phyloP scores from a whole-genome alignment of 2,888 invertebrate genomes.

The Dione vanillae region DNA sequence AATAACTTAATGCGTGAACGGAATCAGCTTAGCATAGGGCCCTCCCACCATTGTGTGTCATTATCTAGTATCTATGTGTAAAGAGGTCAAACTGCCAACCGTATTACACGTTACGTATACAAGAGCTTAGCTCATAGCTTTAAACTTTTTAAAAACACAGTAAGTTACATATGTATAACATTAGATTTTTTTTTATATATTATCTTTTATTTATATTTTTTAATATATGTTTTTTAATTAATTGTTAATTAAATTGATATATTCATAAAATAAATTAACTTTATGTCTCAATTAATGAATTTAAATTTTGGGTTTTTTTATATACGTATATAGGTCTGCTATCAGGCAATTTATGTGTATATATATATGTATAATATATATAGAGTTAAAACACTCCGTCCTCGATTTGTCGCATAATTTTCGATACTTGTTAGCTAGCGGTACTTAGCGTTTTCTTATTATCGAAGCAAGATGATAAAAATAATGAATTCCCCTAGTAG shows the following conservation, averaged over 20 bases:
- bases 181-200: background rate
- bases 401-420: too few species aligned
- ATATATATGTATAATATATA: too few species aligned
- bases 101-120: conserved; percentile 52
- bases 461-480: too few species aligned
- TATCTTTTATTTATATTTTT: background rate
- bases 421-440: too few species aligned
- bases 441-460: too few species aligned
- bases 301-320: too few species aligned
- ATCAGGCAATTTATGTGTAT: too few species aligned
- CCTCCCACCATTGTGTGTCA: conserved; percentile 64
- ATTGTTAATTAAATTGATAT: background rate
- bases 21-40: conserved; percentile 52
- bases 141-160: conserved; percentile 30
- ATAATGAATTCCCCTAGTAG: too few species aligned
- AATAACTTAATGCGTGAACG: conserved; percentile 39
- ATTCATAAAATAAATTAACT: conserved; percentile 13
- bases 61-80: conserved; percentile 56
- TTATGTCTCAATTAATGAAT: conserved; percentile 8
- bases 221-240: background rate
- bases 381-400: too few species aligned
- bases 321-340: too few species aligned
- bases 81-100: conserved; percentile 53
- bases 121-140: conserved; percentile 18
- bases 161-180: conserved; percentile 33